Base-by-base conservation (phyloP, 2,888 invertebrate genomes). In the Latrodectus elegans region DNA sequence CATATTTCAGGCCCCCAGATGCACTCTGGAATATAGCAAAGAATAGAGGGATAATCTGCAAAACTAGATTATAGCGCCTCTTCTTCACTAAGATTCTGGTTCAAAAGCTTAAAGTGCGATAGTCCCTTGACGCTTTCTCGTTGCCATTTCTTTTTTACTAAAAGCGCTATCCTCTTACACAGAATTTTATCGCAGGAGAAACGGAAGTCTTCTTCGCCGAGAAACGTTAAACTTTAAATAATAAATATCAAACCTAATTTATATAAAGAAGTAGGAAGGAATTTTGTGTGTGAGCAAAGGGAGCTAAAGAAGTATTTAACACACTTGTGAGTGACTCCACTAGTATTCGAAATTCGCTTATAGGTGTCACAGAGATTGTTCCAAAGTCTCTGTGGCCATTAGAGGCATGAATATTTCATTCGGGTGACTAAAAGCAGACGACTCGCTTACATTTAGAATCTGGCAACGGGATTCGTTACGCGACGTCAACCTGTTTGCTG, bases 401-500 rank as follows among this genome's bases (percentile, higher is more conserved):
- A 84, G 55, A 55, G 73, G 76, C 84, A 84, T 84, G 78, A 73
- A 84, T 84, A 78, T 84, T 84, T 84, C 84, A 84, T 84, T 78
- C 70, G 11, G n/a, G 14, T 15, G 38, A 38, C 49, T 17, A 26
- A 60, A 26, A 72, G 55, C 67, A 84, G 67, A 73, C 65, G 72
- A 78, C 73, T 73, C 77, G 73, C 72, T 78, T 78, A 84, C 78
- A 52, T 26, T 72, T 53, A 38, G 67, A 78, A 78, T 78, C 77
- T 84, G 84, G 84, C 84, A 84, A 67, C 84, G 60, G 67, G 65
- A 80, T 81, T 64, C 53, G 64, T 78, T 84, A 84, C 73, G 78
- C 84, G 67, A 84, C 72, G 77, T 84, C 84, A 84, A 84, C 84
- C 84, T 84, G 84, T 84, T 84, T 78, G 84, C 77, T 68, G 78